Evolutionary conservation across 2,888 invertebrate genomes (phyloP).

Genomic region (Druceiella hillmani): DNA sequence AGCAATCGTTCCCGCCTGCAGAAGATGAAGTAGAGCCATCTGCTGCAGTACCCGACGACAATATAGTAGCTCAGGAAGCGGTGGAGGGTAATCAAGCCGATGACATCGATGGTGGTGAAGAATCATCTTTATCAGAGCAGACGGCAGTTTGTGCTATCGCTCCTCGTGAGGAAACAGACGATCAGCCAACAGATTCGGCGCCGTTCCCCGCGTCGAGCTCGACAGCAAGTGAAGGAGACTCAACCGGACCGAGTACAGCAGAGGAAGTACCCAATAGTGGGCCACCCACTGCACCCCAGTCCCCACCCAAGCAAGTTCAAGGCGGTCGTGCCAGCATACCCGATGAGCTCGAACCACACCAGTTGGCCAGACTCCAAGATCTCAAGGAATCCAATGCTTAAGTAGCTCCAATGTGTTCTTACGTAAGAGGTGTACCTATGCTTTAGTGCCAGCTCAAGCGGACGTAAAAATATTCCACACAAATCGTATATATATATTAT

Average conservation of each 20-base stretch:
- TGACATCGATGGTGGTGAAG: slow-evolving; percentile 39
- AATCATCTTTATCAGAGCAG: slow-evolving; percentile 46
- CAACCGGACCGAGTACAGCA: slow-evolving; percentile 56
- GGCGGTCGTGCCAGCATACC: slow-evolving; percentile 81
- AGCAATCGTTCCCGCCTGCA: slow-evolving; percentile 68
- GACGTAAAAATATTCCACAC: no score
- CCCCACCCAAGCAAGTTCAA: slow-evolving; percentile 63
- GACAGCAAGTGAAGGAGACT: slow-evolving; percentile 62
- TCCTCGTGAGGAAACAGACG: slow-evolving; percentile 38
- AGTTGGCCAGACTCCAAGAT: slow-evolving; percentile 80
- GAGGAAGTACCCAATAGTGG: slow-evolving; percentile 54
- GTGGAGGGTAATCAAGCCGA: slow-evolving; percentile 21
- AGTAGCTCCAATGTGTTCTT: no score
- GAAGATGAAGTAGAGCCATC: slow-evolving; percentile 33
- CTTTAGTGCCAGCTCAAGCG: no score
- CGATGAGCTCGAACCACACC: slow-evolving; percentile 84
- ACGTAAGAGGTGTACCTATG: no score
- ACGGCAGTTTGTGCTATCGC: slow-evolving; percentile 40
- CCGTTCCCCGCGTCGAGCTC: slow-evolving; percentile 58
- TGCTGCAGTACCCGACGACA: slow-evolving; percentile 24
- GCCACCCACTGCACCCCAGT: slow-evolving; percentile 49
- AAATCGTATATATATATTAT: no score
- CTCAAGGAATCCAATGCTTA: slow-evolving; percentile 90
- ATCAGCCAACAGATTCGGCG: slow-evolving; percentile 53
- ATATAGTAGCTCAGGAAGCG: slow-evolving; percentile 19